Conservation (phyloP, 2,888 invertebrate species). For the Pseudococcus jackbeardsleyi region DNA sequence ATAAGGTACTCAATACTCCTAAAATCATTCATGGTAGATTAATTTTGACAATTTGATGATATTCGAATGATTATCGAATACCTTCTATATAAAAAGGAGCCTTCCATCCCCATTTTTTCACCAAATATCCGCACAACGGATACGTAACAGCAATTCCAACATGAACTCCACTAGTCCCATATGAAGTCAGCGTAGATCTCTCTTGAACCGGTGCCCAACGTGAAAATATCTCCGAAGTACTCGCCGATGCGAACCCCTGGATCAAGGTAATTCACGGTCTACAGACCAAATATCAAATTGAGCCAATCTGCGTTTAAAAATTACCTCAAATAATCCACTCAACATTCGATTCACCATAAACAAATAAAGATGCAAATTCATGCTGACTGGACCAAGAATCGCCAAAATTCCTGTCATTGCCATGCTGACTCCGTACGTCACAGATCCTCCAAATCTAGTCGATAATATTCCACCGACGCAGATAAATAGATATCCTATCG, state of each 20-base stretch:
- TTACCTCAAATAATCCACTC: slow-evolving; percentile 20
- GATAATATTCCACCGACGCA: slow-evolving; percentile 89
- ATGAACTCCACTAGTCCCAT: neutral
- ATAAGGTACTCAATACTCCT: neutral
- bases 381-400: slow-evolving; percentile 79
- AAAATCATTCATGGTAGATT: neutral
- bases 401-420: slow-evolving; percentile 84
- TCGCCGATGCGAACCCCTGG: neutral
- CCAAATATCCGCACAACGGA: neutral
- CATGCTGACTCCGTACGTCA: slow-evolving; percentile 84
- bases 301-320: no score
- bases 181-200: neutral
- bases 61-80: neutral
- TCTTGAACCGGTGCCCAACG: slow-evolving; percentile 35
- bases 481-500: slow-evolving; percentile 89
- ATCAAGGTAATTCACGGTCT: neutral
- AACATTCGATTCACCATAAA: neutral
- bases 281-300: neutral
- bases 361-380: neutral
- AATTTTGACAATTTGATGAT: neutral
- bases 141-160: slow-evolving; percentile 1
- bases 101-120: neutral
- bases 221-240: slow-evolving; percentile 4
- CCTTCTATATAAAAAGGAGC: slow-evolving; percentile 15
- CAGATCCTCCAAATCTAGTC: slow-evolving; percentile 84